A percentile compares a stretch with the other conserved stretches of the same genome.
Evolutionary conservation across 2,797 vertebrate species (phyloP).

Genomic region (Enteromius mattozi): DNA sequence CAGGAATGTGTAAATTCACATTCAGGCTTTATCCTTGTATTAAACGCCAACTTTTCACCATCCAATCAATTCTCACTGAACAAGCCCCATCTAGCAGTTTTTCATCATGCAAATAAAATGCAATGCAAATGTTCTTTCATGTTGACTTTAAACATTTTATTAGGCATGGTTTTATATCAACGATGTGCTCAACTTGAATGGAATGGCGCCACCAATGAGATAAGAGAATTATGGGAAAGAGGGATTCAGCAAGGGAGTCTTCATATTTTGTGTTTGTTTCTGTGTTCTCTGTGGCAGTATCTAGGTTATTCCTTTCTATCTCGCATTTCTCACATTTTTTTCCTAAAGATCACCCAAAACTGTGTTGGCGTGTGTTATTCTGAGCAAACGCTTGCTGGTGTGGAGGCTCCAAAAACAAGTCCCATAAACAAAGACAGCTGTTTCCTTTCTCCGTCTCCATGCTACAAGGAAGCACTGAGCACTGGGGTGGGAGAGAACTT

Average conservation of each 20-base stretch:
- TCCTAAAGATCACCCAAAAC: conserved; percentile 45
- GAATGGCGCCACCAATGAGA: conserved; percentile 13
- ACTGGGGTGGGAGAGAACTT: conserved; percentile 30
- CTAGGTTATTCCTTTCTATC: conserved; percentile 68
- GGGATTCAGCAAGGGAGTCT: not conserved
- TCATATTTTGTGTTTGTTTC: conserved; percentile 29
- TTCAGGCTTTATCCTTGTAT: not conserved
- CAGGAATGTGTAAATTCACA: not conserved
- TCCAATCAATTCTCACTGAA: not conserved
- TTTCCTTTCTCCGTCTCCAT: conserved; percentile 64
- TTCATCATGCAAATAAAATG: not conserved
- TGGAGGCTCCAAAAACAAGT: conserved; percentile 53
- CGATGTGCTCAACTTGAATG: conserved; percentile 2
- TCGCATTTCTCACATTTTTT: conserved; percentile 55
- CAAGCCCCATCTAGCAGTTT: not conserved
- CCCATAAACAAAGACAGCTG: conserved; percentile 78
- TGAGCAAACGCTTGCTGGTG: conserved; percentile 48
- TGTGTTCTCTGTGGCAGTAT: conserved; percentile 43
- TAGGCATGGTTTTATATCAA: conserved; percentile 13
- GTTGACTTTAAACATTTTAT: conserved; percentile 34
- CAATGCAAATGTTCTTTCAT: conserved; percentile 9
- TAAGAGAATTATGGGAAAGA: not conserved
- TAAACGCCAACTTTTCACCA: not conserved
- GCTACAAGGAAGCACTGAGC: conserved; percentile 48
- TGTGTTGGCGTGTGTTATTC: conserved; percentile 72